Conservation (phyloP, 2,113 vertebrate genomes). For the Neodontobutis hainanensis region DNA sequence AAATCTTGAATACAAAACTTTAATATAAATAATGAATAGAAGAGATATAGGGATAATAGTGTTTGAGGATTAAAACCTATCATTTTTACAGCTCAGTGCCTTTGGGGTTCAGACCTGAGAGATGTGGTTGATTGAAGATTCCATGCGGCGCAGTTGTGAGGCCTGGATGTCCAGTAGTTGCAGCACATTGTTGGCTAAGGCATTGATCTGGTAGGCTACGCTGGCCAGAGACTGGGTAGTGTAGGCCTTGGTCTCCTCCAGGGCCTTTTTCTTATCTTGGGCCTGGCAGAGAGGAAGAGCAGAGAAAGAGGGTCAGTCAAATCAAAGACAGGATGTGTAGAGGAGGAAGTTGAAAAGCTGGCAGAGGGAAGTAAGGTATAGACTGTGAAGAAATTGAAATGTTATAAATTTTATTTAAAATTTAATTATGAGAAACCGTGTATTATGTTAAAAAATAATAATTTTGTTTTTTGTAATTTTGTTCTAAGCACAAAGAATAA, state of each 20-base stretch:
- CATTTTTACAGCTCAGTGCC: background rate
- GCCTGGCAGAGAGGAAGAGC: slow-evolving; percentile 79
- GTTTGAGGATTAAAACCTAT: background rate
- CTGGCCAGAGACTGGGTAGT: slow-evolving; percentile 98
- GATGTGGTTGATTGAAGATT: slow-evolving; percentile 94
- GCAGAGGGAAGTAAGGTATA: slow-evolving; percentile 18
- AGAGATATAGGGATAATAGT: background rate
- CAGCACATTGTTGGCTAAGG: slow-evolving; percentile 98
- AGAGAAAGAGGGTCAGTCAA: slow-evolving; percentile 20
- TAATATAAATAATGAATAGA: too few species aligned
- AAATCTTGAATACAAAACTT: too few species aligned
- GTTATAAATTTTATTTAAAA: too few species aligned
- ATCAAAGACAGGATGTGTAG: slow-evolving; percentile 28
- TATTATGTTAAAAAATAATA: background rate
- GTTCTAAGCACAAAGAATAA: background rate
- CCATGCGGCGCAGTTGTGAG: slow-evolving; percentile 97
- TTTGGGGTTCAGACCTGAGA: slow-evolving; percentile 73
- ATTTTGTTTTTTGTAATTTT: too few species aligned
- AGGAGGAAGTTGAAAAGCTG: slow-evolving; percentile 25
- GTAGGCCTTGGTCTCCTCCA: slow-evolving; percentile 99
- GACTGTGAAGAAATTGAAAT: background rate
- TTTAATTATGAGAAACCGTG: background rate
- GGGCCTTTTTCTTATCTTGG: slow-evolving; percentile 97
- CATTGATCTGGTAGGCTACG: slow-evolving; percentile 99
- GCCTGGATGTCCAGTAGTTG: slow-evolving; percentile 98